Base-by-base conservation (phyloP, 2,888 invertebrate species). In the Hybos culiciformis region DNA sequence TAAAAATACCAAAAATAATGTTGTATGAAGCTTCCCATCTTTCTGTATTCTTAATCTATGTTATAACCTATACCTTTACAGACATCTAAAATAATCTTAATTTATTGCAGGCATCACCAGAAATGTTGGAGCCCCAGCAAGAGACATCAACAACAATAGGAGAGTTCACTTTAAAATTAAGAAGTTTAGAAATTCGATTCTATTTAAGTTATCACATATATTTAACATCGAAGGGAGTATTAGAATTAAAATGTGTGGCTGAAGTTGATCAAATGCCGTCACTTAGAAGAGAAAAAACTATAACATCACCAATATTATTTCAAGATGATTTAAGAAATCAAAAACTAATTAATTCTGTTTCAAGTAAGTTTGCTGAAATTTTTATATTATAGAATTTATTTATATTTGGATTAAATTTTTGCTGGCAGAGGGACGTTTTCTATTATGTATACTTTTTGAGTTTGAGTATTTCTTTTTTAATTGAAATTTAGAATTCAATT, bases 251-350 rank as follows among this genome's bases (percentile, higher is more conserved):
- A 34, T 63, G 63, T 42, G 53, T 62, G 40, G 62, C 63, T 4
- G 63, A 64, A 46, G 60, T 63, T 41, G 58, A 57, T 37, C 53
- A 56, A 7, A 58, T 61, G 46, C 58, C 62, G 5, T 51, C 56
- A 19, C 46, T 61, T 31, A 53, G 49, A 11, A 51, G 62, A 2
- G 62, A 63, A 47, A 53, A 55, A 12, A 53, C 47, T 4, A 44
- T 56, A 42, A 56, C 50, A 20, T 60, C 62, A 24, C 48, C 53
- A 26, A 52, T 63, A 23, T 49, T 57, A 37, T 56, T 57, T 5
- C 57, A 57, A 43, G 62, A 60, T 46, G 60, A 61, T 48, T 52
- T 59, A 42, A 59, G 54, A 43, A 63, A 63, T 49, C 62, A 63
- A 46, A 62, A 62, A 50, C 51, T 59, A 23, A 56, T 61, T 39